Evolutionary conservation across 2,888 invertebrate genomes (phyloP), one percentile per base, ranked within the genome.

Genomic region (Yponomeuta malinellus): DNA sequence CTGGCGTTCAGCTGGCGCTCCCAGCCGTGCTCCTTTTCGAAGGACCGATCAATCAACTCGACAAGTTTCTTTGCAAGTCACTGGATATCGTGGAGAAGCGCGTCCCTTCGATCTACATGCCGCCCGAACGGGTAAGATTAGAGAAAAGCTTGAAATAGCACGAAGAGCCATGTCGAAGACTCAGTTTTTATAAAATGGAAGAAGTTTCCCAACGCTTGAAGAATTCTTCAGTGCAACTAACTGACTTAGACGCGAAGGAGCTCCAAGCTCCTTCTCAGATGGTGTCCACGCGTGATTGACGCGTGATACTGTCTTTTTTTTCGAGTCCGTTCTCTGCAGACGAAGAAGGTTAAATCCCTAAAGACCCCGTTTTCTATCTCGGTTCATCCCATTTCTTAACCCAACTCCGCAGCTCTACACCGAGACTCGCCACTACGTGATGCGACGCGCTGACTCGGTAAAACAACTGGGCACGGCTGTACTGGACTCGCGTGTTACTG

Each of bases 71-170:
- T 73, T 97, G 97, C 88, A 95, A 94, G 81, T 96, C 97, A 72
- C 93, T 98, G 74, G 97, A 97, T 76, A 93, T 96, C 63, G 95
- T 98, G n/a, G 97, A 98, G 83, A 94, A 96, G 78, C 94, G 94
- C 73, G 95, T 97, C 69, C 98, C 98, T 0, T 94, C 95, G 1
- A 96, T 98, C 73, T 95, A 95, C 82, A 90, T 97, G 75, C 97
- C 97, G 6, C 97, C 98, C 10, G 95, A 97, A 89, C 94, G 96
- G 93, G 97, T 97, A 92, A 94, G 93, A 10, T 12, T 15, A 59
- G 15, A 15, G 52, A 15, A 43, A 43, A 5, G 43, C 6, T 43
- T 43, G 8, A 43, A 43, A 43, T 43, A 8, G 33, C 33, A 33
- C 3, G 33, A 2, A 33, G 33, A 33, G 33, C 5, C 33, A 43